A percentile compares a stretch with the other conserved stretches of the same genome.
phyloP scores from a whole-genome alignment of 2,113 vertebrate genomes.

The Passer montanus region DNA sequence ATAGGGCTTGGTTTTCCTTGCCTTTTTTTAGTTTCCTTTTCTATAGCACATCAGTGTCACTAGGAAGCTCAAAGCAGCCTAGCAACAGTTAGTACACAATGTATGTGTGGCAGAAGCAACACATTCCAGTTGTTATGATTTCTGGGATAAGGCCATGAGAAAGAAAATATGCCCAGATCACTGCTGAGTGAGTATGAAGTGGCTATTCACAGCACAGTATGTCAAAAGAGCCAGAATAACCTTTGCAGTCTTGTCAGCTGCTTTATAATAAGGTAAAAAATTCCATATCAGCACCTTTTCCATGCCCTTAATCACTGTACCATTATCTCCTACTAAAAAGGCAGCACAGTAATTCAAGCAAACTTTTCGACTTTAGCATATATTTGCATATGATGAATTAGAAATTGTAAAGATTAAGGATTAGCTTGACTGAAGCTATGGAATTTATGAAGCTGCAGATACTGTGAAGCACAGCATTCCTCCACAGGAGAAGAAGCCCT shows the following conservation, averaged over 20 bases:
- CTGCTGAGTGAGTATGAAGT: not conserved
- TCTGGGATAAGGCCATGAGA: not conserved
- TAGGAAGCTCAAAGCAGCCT: not conserved
- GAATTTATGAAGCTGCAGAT: not conserved
- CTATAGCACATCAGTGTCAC: not conserved
- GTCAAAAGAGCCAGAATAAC: not conserved
- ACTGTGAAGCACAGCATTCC: not conserved
- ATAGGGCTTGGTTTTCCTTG: not conserved
- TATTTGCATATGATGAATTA: constrained; percentile 3
- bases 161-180: not conserved
- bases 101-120: not conserved
- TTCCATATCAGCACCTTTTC: not conserved
- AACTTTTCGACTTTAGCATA: not conserved
- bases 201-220: not conserved
- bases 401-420: not conserved
- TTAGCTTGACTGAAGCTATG: not conserved
- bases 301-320: not conserved
- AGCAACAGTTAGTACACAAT: not conserved
- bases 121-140: constrained; percentile 3
- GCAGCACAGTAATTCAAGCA: not conserved
- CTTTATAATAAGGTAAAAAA: not conserved
- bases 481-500: not conserved
- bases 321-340: not conserved
- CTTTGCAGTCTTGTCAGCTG: not conserved
- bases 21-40: not conserved